Base-by-base conservation (phyloP, 1,140 invertebrate genomes). In the Micrasema minimum region DNA sequence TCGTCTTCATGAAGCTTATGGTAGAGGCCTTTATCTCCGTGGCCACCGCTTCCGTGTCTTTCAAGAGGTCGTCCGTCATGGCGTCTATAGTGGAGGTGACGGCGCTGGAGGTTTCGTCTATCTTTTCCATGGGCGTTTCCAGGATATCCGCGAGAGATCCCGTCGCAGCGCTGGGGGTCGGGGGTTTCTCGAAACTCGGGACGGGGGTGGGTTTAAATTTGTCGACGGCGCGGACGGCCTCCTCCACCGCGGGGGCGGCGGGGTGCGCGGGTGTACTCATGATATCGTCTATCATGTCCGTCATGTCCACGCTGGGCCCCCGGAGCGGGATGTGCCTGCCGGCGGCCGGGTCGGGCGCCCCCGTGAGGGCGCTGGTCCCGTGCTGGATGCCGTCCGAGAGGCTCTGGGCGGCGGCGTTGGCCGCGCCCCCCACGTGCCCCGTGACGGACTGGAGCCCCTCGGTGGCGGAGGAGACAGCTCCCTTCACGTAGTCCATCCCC, bases 151-250 rank as follows among this genome's bases (percentile, higher is more conserved):
- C 31, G 16, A 72, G 46, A 23, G 65, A 61, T 3, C 59, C 50
- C 14, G 55, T 48, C 1, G 72, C 68, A 5, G 74, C 67, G 38
- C 45, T 67, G 0, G 74, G 74, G 9, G 74, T 75, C 0, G 70
- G 70, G 12, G 74, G 74, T 18, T 75, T 75, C 9, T 75, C 74
- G 48, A 75, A 75, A 23, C 74, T 75, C 5, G 74, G 74, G 2
- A 68, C 74, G 12, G 74, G 74, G 10, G 74, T 75, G 4, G 74
- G 74, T n/a, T 57, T 50, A 38, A 75, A 75, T 51, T 59, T 64
- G 46, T 71, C 70, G n/a, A 61, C 16, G 11, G 69, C 66, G 12
- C 51, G 55, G 1, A 31, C 43, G 22, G 43, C 53, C 9, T 57
- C 66, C 12, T 68, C 65, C 1, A 65, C 41, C 9, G 62, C 41